Conservation (phyloP, 2,888 invertebrate genomes). For the Geotrupes spiniger region DNA sequence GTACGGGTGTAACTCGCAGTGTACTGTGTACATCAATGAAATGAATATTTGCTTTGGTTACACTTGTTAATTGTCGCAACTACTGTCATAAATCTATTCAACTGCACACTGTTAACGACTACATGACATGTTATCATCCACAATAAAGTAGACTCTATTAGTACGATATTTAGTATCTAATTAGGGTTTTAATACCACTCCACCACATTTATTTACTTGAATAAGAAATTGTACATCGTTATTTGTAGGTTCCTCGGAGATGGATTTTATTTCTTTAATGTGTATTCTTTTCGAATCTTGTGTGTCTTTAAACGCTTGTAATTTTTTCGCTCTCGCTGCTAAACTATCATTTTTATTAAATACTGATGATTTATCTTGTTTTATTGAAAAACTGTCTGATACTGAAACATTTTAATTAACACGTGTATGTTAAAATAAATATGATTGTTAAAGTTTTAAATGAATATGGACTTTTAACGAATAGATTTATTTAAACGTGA, state of each 20-base stretch:
- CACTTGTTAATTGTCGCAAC: conserved; percentile 1
- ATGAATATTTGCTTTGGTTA: background rate
- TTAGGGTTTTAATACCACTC: conserved; percentile 27
- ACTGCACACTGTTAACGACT: conserved; percentile 3
- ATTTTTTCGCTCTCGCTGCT: conserved; percentile 68
- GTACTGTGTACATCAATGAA: no score
- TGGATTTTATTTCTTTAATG: conserved; percentile 47
- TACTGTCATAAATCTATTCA: background rate
- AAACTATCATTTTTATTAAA: conserved; percentile 68
- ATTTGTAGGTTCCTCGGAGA: conserved; percentile 46
- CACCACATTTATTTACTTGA: conserved; percentile 51
- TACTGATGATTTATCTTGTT: conserved; percentile 42
- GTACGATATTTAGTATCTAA: conserved; percentile 18
- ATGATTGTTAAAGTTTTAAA: background rate
- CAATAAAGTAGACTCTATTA: conserved; percentile 2
- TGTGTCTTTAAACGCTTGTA: conserved; percentile 53
- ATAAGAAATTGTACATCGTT: conserved; percentile 63
- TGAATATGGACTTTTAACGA: no score
- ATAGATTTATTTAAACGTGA: no score
- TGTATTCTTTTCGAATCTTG: conserved; percentile 40
- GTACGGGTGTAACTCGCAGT: no score
- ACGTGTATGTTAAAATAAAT: conserved; percentile 3
- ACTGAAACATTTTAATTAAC: conserved; percentile 34
- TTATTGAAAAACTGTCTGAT: conserved; percentile 42
- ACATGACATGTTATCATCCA: conserved; percentile 20